phyloP scores from a whole-genome alignment of 2,797 vertebrate genomes.

The Oreortyx pictus region DNA sequence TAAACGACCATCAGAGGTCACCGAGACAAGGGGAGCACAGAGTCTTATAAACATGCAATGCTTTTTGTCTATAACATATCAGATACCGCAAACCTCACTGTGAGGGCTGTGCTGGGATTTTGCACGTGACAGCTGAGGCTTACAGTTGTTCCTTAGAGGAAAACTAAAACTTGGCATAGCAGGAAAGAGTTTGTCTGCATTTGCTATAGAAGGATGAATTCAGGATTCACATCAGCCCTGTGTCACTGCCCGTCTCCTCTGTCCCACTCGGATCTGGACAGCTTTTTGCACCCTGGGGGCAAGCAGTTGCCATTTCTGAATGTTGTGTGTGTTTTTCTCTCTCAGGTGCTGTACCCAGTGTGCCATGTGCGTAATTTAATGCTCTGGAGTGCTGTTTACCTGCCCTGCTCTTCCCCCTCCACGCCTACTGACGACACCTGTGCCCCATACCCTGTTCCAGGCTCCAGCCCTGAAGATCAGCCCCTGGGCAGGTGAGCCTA shows the following conservation, averaged over 20 bases:
- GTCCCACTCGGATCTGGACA: background rate
- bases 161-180: background rate
- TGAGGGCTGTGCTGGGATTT: background rate
- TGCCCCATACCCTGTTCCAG: slow-evolving; percentile 90
- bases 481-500: slow-evolving; percentile 92
- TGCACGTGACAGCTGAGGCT: background rate
- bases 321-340: rapidly evolving
- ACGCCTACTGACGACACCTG: slow-evolving; percentile 93
- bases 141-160: background rate
- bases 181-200: background rate
- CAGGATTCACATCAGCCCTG: background rate
- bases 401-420: slow-evolving; percentile 94
- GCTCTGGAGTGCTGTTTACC: slow-evolving; percentile 97
- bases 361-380: slow-evolving; percentile 97
- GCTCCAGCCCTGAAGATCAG: slow-evolving; percentile 89
- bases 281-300: background rate
- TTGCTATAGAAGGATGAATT: background rate
- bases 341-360: slow-evolving; percentile 94
- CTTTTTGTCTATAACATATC: background rate
- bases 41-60: background rate
- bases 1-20: background rate
- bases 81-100: background rate
- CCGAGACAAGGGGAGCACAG: background rate
- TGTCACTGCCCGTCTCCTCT: background rate
- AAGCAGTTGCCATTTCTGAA: background rate